Evolutionary conservation across 1,140 invertebrate genomes (phyloP).

Genomic region (Drosophila rufa): DNA sequence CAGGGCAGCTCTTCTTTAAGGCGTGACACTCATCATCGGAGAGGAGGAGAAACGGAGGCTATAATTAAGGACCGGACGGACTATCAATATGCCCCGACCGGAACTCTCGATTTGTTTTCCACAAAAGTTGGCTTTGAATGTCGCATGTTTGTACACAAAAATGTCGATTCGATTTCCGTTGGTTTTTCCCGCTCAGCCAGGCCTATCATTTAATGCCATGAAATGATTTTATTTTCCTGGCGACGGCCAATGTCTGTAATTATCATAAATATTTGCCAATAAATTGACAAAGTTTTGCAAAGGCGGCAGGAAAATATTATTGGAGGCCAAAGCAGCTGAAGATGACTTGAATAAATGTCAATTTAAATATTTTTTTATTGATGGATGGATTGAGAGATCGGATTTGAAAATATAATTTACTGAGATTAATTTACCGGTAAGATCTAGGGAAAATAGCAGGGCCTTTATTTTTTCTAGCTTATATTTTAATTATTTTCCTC

Average conservation of each 20-base stretch:
- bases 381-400: no score
- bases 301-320: slow-evolving; percentile 29
- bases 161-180: slow-evolving; percentile 50
- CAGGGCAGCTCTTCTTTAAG: slow-evolving; percentile 60
- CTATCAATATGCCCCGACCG: slow-evolving; percentile 13
- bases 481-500: no score
- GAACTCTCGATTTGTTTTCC: slow-evolving; percentile 72
- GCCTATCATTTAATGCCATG: slow-evolving; percentile 35
- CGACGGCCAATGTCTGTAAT: slow-evolving; percentile 54
- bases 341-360: slow-evolving; percentile 4
- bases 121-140: slow-evolving; percentile 77
- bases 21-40: slow-evolving; percentile 71
- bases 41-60: background rate
- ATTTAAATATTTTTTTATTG: background rate
- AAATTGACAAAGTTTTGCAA: slow-evolving; percentile 40
- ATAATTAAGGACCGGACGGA: slow-evolving; percentile 57
- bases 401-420: background rate
- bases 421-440: background rate
- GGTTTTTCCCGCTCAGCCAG: background rate
- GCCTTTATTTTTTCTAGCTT: no score
- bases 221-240: slow-evolving; percentile 70
- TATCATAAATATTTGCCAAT: slow-evolving; percentile 74
- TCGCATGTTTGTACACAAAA: slow-evolving; percentile 79
- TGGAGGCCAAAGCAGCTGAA: background rate
- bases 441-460: background rate